These are phyloP conservation scores for Helicoverpa zea DNA, from an alignment of 1,140 invertebrate species.

Conservation along the genomic window DNA sequence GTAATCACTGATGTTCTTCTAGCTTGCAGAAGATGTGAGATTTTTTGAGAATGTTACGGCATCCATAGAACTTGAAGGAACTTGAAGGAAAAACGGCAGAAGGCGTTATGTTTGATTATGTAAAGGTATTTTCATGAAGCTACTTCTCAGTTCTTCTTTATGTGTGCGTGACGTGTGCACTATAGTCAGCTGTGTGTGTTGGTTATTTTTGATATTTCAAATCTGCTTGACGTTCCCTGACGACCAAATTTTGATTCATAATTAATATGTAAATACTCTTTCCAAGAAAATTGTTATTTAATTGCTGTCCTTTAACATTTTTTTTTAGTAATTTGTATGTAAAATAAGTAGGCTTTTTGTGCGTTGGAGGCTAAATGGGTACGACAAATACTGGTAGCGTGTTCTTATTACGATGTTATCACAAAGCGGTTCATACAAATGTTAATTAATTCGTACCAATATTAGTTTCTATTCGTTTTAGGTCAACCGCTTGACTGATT, in stretches of 20 bases:
- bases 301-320: background rate
- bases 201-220: no score
- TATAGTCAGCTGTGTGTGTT: no score
- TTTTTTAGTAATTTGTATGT: background rate
- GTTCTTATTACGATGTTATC: slow-evolving; percentile 7
- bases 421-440: slow-evolving; percentile 16
- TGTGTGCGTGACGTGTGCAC: no score
- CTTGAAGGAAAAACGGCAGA: no score
- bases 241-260: background rate
- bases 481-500: slow-evolving; percentile 30
- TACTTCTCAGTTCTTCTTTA: no score
- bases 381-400: slow-evolving; percentile 4
- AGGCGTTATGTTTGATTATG: no score
- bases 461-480: slow-evolving; percentile 18
- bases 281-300: background rate
- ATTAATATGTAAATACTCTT: background rate
- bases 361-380: background rate
- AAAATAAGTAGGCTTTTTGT: background rate
- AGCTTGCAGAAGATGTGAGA: no score
- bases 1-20: no score
- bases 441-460: slow-evolving; percentile 30
- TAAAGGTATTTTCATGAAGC: no score
- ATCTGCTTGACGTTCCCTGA: no score
- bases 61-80: no score
- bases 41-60: no score